Evolutionary conservation across 2,888 invertebrate species (phyloP).

Genomic region (Hecatera dysodea): DNA sequence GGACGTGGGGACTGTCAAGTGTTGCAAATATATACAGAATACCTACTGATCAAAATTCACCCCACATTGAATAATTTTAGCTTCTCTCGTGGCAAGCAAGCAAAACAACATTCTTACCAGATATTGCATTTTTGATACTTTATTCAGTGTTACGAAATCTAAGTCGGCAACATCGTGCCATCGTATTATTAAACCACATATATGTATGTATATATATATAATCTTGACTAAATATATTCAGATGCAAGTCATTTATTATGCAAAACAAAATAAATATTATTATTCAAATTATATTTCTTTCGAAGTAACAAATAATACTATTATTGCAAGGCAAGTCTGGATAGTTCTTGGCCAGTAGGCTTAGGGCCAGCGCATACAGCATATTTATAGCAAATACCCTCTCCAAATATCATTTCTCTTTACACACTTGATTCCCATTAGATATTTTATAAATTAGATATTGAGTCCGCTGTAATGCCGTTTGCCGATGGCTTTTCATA

Average conservation of each 20-base stretch:
- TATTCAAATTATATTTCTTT: too few relatives aligned
- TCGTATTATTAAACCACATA: not conserved
- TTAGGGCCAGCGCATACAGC: not conserved
- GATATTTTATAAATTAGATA: too few relatives aligned
- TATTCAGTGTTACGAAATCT: not conserved
- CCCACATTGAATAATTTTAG: constrained; percentile 39
- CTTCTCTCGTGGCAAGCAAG: constrained; percentile 1
- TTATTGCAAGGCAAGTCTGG: not conserved
- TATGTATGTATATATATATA: too few relatives aligned
- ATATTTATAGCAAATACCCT: not conserved
- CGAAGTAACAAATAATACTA: not conserved
- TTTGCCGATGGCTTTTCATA: not conserved
- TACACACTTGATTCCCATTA: too few relatives aligned
- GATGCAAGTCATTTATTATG: constrained; percentile 15
- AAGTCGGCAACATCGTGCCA: not conserved
- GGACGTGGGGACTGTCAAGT: constrained; percentile 27
- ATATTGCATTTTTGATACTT: not conserved
- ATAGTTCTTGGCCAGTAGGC: not conserved
- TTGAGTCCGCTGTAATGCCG: not conserved
- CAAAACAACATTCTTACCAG: constrained; percentile 4
- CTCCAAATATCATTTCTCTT: too few relatives aligned
- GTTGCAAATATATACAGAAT: constrained; percentile 49
- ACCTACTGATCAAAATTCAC: constrained; percentile 40
- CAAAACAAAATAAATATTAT: constrained; percentile 9
- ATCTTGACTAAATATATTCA: constrained; percentile 1